phyloP scores from a whole-genome alignment of 1,140 invertebrate genomes.

The Bombyx mori region ASM3026992v2 NC_085129.1:8288501-8289000 shows the following conservation, averaged over 20 bases:
- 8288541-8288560: too few species aligned
- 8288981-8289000: too few species aligned
- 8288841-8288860: slow-evolving; percentile 12
- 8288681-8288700: slow-evolving; percentile 54
- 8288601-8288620: slow-evolving; percentile 7
- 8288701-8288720: slow-evolving; percentile 69
- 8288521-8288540: too few species aligned
- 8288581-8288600: too few species aligned
- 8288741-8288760: slow-evolving; percentile 42
- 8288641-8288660: slow-evolving; percentile 43
- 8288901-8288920: too few species aligned
- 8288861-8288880: background rate
- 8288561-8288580: too few species aligned
- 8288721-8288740: slow-evolving; percentile 65
- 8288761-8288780: slow-evolving; percentile 47
- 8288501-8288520: too few species aligned
- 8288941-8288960: too few species aligned
- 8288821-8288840: slow-evolving; percentile 19
- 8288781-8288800: slow-evolving; percentile 42
- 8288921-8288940: too few species aligned
- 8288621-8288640: slow-evolving; percentile 44
- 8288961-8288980: too few species aligned
- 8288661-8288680: slow-evolving; percentile 52
- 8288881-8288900: too few species aligned
- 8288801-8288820: slow-evolving; percentile 24